Percentiles rank a stretch among this genome's conserved stretches.
Evolutionary conservation across 2,888 invertebrate genomes (phyloP).

Genomic region (Drosophila flavopinicola): DNA sequence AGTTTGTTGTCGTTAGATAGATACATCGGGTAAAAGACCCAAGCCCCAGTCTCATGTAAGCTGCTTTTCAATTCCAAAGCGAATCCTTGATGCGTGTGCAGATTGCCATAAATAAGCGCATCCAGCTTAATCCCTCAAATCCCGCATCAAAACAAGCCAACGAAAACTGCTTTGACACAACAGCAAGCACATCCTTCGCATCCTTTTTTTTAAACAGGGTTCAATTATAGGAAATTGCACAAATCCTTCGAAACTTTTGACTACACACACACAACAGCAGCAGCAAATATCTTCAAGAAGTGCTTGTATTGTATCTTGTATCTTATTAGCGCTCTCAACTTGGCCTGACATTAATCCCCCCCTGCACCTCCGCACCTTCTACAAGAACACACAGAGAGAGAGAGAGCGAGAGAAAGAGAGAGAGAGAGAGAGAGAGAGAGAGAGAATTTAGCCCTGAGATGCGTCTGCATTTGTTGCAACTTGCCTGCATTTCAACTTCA

Average conservation of each 20-base stretch:
- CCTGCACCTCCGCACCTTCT: not conserved
- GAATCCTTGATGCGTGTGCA: conserved; percentile 33
- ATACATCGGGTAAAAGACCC: not conserved
- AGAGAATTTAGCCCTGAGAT: conserved; percentile 24
- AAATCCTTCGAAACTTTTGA: conserved; percentile 71
- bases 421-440: too few relatives aligned
- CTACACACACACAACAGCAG: conserved; percentile 30
- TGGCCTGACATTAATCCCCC: conserved; percentile 69
- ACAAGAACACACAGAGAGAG: not conserved
- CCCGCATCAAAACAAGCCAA: conserved; percentile 38
- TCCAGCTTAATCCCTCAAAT: conserved; percentile 28
- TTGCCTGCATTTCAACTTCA: conserved; percentile 62
- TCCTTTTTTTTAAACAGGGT: conserved; percentile 21
- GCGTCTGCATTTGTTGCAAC: conserved; percentile 40
- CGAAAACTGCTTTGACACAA: conserved; percentile 59
- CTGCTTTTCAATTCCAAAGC: conserved; percentile 6
- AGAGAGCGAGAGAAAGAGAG: too few relatives aligned
- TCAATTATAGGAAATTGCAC: conserved; percentile 75
- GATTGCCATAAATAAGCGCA: conserved; percentile 37
- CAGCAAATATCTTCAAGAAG: conserved; percentile 36
- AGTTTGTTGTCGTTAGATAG: too few relatives aligned
- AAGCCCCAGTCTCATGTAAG: conserved; percentile 6
- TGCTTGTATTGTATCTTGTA: conserved; percentile 50
- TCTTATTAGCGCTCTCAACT: conserved; percentile 72
- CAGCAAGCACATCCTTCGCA: conserved; percentile 13